Evolutionary conservation across 2,113 vertebrate species (phyloP).

Genomic region (Alligator sinensis): DNA sequence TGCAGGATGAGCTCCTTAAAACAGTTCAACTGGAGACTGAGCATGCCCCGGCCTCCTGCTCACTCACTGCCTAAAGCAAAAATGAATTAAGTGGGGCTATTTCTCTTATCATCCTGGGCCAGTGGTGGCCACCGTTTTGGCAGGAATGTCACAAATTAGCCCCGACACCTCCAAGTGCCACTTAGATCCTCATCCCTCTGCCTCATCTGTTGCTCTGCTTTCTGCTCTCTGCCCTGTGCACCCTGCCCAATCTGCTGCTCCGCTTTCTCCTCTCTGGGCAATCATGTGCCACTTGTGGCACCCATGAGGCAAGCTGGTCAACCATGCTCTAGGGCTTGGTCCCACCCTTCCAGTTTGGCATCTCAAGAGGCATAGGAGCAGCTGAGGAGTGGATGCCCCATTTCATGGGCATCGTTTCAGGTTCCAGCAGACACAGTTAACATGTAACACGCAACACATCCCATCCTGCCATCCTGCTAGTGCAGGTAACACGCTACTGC

Average conservation of each 20-base stretch:
- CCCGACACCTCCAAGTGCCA: too few species aligned
- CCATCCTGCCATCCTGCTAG: constrained; percentile 24
- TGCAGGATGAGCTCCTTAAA: not conserved
- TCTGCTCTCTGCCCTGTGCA: too few species aligned
- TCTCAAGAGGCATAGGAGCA: not conserved
- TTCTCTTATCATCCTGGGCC: too few species aligned
- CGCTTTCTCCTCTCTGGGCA: not conserved
- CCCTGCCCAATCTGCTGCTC: too few species aligned
- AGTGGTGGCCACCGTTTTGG: too few species aligned
- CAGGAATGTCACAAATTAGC: too few species aligned
- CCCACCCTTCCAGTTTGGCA: not conserved
- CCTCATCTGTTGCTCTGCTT: too few species aligned
- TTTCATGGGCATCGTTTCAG: not conserved
- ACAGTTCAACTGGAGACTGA: not conserved
- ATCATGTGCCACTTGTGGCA: not conserved
- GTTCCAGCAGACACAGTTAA: not conserved
- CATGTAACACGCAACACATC: constrained; percentile 7
- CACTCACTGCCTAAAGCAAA: not conserved
- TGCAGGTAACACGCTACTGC: constrained; percentile 20
- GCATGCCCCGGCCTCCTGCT: not conserved
- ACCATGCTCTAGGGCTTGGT: not conserved
- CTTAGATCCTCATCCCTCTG: too few species aligned
- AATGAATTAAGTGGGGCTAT: too few species aligned
- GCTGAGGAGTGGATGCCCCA: not conserved
- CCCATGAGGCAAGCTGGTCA: not conserved